Percentiles rank a stretch among this genome's conserved stretches.
Evolutionary conservation across 2,113 vertebrate species (phyloP).

Genomic region (Hyla sarda): DNA sequence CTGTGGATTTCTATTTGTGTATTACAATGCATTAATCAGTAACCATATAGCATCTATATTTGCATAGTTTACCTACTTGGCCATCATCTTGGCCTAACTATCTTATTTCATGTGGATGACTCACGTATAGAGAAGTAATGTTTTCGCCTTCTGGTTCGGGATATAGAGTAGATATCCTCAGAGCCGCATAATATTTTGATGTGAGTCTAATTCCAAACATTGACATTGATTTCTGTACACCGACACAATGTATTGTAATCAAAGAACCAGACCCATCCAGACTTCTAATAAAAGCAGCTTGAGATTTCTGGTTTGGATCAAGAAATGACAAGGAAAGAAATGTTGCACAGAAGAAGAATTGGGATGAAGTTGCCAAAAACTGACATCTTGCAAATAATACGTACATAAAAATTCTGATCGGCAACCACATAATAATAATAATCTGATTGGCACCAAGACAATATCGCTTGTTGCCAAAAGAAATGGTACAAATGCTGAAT

Average conservation of each 20-base stretch:
- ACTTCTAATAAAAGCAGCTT: slow-evolving; percentile 27
- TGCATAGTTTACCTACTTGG: too few relatives aligned
- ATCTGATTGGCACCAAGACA: slow-evolving; percentile 22
- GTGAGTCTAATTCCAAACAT: slow-evolving; percentile 25
- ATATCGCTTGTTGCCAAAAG: not conserved
- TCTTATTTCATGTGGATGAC: not conserved
- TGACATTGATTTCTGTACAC: slow-evolving; percentile 35
- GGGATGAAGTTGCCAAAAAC: not conserved
- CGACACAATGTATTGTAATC: slow-evolving; percentile 19
- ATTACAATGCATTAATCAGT: too few relatives aligned
- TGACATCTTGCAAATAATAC: slow-evolving; percentile 25
- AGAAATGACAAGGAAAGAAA: slow-evolving; percentile 20
- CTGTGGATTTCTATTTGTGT: too few relatives aligned
- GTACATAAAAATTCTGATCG: slow-evolving; percentile 7
- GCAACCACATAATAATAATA: slow-evolving; percentile 24
- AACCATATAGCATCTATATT: too few relatives aligned
- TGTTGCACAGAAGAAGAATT: slow-evolving; percentile 4
- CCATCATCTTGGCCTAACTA: not conserved
- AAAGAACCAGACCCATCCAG: slow-evolving; percentile 19
- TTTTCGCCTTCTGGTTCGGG: not conserved
- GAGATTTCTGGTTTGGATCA: slow-evolving; percentile 31
- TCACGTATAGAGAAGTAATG: not conserved
- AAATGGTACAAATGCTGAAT: slow-evolving; percentile 16
- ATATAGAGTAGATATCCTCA: not conserved
- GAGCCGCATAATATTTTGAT: slow-evolving; percentile 10